Percentiles rank a stretch among this genome's conserved stretches.
phyloP scores from a whole-genome alignment of 2,888 invertebrate species.

The Conomelus anceps region DNA sequence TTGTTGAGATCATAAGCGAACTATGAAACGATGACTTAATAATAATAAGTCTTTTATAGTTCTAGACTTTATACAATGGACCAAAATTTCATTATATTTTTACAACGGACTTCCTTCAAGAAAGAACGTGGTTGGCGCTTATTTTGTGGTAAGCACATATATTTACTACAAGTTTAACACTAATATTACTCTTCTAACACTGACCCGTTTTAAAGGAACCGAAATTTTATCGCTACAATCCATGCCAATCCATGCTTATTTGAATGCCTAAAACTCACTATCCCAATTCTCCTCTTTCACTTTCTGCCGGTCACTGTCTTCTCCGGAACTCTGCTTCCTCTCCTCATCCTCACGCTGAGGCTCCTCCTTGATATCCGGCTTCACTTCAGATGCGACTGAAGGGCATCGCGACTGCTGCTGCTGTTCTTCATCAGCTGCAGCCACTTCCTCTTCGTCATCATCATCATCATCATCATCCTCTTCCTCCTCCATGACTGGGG shows the following conservation, averaged over 20 bases:
- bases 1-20: slow-evolving; percentile 6
- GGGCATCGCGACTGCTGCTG: not conserved
- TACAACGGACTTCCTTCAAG: not conserved
- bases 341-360: slow-evolving; percentile 12
- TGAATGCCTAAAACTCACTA: slow-evolving; percentile 30
- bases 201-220: slow-evolving; percentile 24
- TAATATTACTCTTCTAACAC: slow-evolving; percentile 23
- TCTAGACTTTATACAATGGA: slow-evolving; percentile 3
- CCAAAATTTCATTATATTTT: not conserved
- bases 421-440: not conserved
- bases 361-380: slow-evolving; percentile 25
- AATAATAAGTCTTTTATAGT: not conserved
- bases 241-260: slow-evolving; percentile 4
- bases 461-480: slow-evolving; percentile 3
- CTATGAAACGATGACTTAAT: slow-evolving; percentile 7
- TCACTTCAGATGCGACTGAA: slow-evolving; percentile 20
- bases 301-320: slow-evolving; percentile 29
- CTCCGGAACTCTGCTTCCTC: slow-evolving; percentile 1
- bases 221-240: slow-evolving; percentile 5
- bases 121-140: not conserved
- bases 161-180: slow-evolving; percentile 17
- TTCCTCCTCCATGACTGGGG: slow-evolving; percentile 56
- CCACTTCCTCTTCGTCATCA: not conserved
- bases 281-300: slow-evolving; percentile 34
- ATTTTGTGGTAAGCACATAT: not conserved